These are phyloP conservation scores for Syrmaticus mikado DNA, from an alignment of 2,113 vertebrate genomes.

Conservation along the genomic window DNA sequence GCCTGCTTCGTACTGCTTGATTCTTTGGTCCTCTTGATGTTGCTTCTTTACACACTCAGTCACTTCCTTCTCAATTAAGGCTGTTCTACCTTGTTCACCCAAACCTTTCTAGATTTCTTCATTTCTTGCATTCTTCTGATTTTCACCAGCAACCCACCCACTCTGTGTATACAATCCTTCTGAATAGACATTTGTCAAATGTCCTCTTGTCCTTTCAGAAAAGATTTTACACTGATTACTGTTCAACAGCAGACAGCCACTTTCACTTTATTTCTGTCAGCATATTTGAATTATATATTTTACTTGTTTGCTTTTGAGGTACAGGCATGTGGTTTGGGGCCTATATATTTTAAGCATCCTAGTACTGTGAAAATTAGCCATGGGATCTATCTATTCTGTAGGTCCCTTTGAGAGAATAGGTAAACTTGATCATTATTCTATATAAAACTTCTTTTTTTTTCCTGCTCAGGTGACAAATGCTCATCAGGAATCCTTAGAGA, in stretches of 20 bases:
- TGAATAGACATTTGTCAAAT: background rate
- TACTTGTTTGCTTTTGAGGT: background rate
- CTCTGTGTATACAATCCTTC: background rate
- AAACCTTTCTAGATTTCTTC: background rate
- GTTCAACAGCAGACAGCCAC: background rate
- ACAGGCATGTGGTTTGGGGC: background rate
- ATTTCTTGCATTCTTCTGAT: slow-evolving; percentile 17
- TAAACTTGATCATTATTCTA: slow-evolving; percentile 29
- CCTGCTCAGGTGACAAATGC: slow-evolving; percentile 83
- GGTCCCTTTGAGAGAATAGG: slow-evolving; percentile 18
- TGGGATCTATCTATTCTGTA: background rate
- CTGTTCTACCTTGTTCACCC: background rate
- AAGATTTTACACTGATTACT: background rate
- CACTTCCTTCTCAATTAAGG: background rate
- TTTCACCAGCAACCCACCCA: background rate
- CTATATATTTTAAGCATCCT: slow-evolving; percentile 24
- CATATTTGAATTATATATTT: background rate
- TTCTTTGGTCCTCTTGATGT: slow-evolving; percentile 10
- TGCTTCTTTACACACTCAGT: background rate
- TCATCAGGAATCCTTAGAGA: slow-evolving; percentile 85
- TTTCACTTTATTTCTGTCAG: background rate
- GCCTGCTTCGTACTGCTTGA: background rate
- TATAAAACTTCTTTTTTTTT: background rate
- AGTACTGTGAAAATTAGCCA: background rate
- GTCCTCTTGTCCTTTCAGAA: background rate